Percentiles rank a stretch among this genome's conserved stretches.
phyloP scores from a whole-genome alignment of 2,888 invertebrate species.

The Cheilosia vulpina region DNA sequence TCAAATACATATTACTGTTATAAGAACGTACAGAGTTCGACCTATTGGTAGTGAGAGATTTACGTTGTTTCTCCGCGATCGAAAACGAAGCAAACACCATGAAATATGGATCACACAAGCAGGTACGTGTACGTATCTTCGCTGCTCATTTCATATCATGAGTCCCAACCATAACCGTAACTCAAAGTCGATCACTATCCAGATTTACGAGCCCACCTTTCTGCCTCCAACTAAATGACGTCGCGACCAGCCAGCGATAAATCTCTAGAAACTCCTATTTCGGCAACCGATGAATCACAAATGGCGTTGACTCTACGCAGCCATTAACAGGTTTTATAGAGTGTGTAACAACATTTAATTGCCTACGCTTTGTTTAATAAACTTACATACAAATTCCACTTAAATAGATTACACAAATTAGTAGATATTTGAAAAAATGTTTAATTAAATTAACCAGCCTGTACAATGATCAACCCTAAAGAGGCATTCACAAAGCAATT shows the following conservation, averaged over 20 bases:
- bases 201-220: constrained; percentile 21
- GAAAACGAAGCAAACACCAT: too few species aligned
- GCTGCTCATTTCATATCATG: not conserved
- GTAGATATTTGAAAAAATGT: not conserved
- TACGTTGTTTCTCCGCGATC: not conserved
- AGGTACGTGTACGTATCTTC: not conserved
- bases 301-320: constrained; percentile 2
- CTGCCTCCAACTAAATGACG: constrained; percentile 15
- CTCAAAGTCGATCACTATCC: constrained; percentile 5
- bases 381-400: not conserved
- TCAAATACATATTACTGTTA: too few species aligned
- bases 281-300: constrained; percentile 27
- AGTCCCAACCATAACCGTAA: not conserved
- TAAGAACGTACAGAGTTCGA: too few species aligned
- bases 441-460: constrained; percentile 51
- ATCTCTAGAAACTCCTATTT: constrained; percentile 15
- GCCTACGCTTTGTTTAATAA: constrained; percentile 24
- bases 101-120: not conserved
- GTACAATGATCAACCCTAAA: constrained; percentile 35
- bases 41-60: too few species aligned
- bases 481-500: constrained; percentile 27
- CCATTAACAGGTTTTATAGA: not conserved
- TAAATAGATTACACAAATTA: constrained; percentile 19
- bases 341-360: constrained; percentile 18
- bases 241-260: constrained; percentile 1